phyloP scores from a whole-genome alignment of 2,113 vertebrate species.

The Chascanopsetta lugubris region DNA sequence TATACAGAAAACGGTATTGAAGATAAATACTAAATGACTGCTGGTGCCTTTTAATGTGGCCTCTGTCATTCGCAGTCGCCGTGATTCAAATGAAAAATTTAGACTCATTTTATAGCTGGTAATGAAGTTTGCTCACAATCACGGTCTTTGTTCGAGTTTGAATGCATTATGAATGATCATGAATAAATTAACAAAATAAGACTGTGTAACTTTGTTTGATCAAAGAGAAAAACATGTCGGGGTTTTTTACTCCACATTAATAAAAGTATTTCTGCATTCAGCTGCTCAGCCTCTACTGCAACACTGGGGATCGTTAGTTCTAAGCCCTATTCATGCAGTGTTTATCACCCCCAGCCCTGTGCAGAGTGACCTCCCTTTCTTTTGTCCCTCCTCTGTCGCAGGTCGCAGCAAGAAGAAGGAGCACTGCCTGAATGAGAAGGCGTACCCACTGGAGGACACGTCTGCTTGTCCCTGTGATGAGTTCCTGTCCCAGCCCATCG shows the following conservation, averaged over 20 bases:
- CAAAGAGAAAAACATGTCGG: neutral
- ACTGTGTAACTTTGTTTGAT: constrained; percentile 4
- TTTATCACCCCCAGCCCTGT: neutral
- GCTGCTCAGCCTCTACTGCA: constrained; percentile 3
- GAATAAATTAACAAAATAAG: constrained; percentile 3
- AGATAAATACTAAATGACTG: neutral
- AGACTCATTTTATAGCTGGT: neutral
- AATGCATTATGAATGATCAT: neutral
- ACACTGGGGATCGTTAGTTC: neutral
- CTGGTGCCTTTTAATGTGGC: neutral
- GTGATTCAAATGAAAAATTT: neutral
- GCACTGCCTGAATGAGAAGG: constrained; percentile 84
- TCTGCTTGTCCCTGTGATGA: constrained; percentile 87
- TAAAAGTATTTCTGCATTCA: constrained; percentile 26
- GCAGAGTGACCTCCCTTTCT: constrained; percentile 10
- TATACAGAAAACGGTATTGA: neutral
- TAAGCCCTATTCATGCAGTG: neutral
- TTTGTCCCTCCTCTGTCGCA: constrained; percentile 64
- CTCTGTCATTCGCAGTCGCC: neutral
- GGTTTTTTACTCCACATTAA: neutral
- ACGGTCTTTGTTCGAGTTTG: neutral
- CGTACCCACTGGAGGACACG: constrained; percentile 87
- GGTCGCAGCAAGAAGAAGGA: constrained; percentile 95
- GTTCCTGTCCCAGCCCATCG: constrained; percentile 85
- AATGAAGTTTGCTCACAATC: constrained; percentile 15